Evolutionary conservation across 2,888 invertebrate genomes (phyloP).

Genomic region (Agrilus biguttatus): DNA sequence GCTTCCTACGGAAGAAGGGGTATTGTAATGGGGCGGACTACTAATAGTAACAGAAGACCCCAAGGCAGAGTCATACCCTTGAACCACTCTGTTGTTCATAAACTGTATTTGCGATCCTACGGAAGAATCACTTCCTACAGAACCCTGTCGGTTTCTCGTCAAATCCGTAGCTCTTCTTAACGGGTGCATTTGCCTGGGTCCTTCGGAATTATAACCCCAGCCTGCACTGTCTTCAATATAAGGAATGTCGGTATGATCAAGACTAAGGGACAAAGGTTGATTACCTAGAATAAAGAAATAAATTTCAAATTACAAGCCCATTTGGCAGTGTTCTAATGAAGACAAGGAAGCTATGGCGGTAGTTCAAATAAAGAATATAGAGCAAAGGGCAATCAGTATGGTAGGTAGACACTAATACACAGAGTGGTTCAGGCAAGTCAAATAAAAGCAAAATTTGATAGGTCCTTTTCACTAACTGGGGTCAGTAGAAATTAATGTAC

Average conservation of each 20-base stretch:
- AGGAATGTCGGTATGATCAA: conserved; percentile 49
- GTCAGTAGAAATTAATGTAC: too few relatives aligned
- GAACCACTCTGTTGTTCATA: conserved; percentile 28
- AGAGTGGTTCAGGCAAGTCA: too few relatives aligned
- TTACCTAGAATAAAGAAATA: background rate
- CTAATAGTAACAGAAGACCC: conserved; percentile 46
- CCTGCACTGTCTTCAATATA: conserved; percentile 45
- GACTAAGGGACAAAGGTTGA: conserved; percentile 32
- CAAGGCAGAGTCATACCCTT: conserved; percentile 46
- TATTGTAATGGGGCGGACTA: conserved; percentile 33
- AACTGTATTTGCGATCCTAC: conserved; percentile 27
- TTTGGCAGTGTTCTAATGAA: too few relatives aligned
- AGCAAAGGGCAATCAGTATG: too few relatives aligned
- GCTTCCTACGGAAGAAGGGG: conserved; percentile 26
- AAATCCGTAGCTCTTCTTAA: conserved; percentile 22
- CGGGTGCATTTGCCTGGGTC: conserved; percentile 27
- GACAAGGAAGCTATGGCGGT: too few relatives aligned
- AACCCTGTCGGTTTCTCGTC: conserved; percentile 35
- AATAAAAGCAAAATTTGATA: too few relatives aligned
- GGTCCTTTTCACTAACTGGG: too few relatives aligned
- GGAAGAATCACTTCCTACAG: conserved; percentile 34
- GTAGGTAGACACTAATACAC: too few relatives aligned
- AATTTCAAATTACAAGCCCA: too few relatives aligned
- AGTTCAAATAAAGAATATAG: too few relatives aligned
- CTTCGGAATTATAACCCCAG: conserved; percentile 19